Evolutionary conservation across 1,140 invertebrate species (phyloP), one percentile per base, ranked within the genome.

Genomic region (Harpegnathos saltator): DNA sequence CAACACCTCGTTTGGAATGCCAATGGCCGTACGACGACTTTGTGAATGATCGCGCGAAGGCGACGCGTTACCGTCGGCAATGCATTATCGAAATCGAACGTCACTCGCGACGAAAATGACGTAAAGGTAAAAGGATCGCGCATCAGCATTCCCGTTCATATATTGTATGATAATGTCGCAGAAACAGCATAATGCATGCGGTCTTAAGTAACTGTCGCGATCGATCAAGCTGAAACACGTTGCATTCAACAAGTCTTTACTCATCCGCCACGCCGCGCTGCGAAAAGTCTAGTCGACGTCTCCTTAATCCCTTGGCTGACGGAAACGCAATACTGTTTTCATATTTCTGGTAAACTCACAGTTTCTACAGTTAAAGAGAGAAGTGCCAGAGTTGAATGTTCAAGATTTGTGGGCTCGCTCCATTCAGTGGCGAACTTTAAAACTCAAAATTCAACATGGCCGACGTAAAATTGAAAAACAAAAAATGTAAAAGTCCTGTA

Each of bases 11-110:
- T 80, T 38, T 48, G 75, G 75, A 69, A 78, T 78, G 65, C 65
- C 75, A 71, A 80, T 80, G 33, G n/a, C 22, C 38, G 75, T 22
- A 71, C 52, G 24, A 65, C 7, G 65, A 80, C 75, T 80, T 48
- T 58, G 65, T 59, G 75, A 80, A 22, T 66, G 65, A 77, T 77
- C 61, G 52, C 24, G 69, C 75, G 50, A 29, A 80, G 65, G 75
- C 66, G 26, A 71, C 58, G n/a, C n/a, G 63, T 80, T 58, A 48
- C 75, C 17, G 22, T 68, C 75, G 33, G 24, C 65, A 80, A 80
- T 80, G 14, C 11, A 24, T 80, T 80, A 71, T 80, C 65, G 52
- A 24, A 19, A 58, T 11, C n/a, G 73, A 54, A 52, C n/a, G 19
- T 17, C 17, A 65, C 17, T 19, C 33, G 33, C 15, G 26, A 33